Base-by-base conservation (phyloP, 2,888 invertebrate species). In the Papilio gigon region DNA sequence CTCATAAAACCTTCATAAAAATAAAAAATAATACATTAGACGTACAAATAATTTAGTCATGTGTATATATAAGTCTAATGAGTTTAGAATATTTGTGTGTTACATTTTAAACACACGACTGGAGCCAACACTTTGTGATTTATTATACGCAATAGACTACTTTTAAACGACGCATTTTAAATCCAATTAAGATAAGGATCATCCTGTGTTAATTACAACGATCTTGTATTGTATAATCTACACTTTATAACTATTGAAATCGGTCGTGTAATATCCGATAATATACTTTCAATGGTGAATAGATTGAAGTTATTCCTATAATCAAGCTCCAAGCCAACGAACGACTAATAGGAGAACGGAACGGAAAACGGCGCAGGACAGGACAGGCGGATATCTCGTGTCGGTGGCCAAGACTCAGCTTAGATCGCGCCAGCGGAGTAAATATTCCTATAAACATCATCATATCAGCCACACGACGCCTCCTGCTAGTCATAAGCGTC, bases 141-240 rank as follows among this genome's bases (percentile, higher is more conserved):
- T 63, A 33, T 33, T 56, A 6, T 37, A 17, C 58, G 27, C 9
- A 25, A 68, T 42, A 63, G 33, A 62, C 59, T 42, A 40, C 63
- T 44, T 47, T 59, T 64, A 59, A 68, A 68, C 17, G 44, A 42
- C 42, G 44, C 30, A 47, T 68, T 68, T 47, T 47, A 56, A 68
- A 68, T 68, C 35, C 63, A 5, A 64, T 63, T 68, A 27, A 68
- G 68, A 68, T 68, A 63, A 64, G 4, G n/a, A 17, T 30, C 27
- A 30, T 20, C 20, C 9, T 56, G 27, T 12, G 27, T 56, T 37
- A 22, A 64, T 65, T 56, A 37, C 12, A 56, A 65, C 25, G 42
- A 56, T 65, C n/a, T 40, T 14, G 30, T 62, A n/a, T n/a, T 44
- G 20, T 47, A 35, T 47, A n/a, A n/a, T 35, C 25, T 30, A 4